Conservation (phyloP, 2,888 invertebrate genomes). For the Pyralis farinalis region DNA sequence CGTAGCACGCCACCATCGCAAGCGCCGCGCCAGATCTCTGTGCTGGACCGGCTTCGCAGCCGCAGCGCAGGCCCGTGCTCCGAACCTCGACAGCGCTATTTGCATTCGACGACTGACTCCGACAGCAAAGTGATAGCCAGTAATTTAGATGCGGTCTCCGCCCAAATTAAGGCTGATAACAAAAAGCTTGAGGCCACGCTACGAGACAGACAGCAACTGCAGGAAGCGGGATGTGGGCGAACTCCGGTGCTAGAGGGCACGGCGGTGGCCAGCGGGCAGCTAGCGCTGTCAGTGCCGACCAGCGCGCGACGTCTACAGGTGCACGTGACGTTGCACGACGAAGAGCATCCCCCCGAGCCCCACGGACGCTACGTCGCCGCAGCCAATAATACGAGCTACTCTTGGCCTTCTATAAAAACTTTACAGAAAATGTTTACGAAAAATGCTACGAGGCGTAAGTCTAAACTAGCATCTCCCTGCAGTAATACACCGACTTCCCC, state of each 20-base stretch:
- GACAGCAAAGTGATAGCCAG: neutral
- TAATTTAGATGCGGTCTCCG: neutral
- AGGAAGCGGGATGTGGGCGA: neutral
- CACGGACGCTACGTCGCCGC: neutral
- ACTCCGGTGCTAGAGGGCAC: neutral
- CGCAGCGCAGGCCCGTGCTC: neutral
- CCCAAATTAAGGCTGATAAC: neutral
- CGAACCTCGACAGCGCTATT: neutral
- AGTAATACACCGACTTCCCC: too few relatives aligned
- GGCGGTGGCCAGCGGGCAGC: neutral
- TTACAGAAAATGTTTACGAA: neutral
- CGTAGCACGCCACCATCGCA: conserved; percentile 1
- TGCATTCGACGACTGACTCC: neutral
- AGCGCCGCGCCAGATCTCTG: conserved; percentile 1
- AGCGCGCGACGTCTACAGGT: neutral
- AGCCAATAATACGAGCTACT: neutral
- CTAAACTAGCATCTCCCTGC: neutral
- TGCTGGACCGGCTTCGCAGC: neutral
- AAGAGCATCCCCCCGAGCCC: too few relatives aligned
- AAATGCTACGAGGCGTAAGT: neutral
- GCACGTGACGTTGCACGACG: neutral
- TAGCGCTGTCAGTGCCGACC: neutral
- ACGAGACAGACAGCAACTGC: neutral
- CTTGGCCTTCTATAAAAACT: neutral
- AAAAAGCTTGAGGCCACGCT: neutral